Conservation (phyloP, 2,888 invertebrate genomes). For the Orgyia antiqua region DNA sequence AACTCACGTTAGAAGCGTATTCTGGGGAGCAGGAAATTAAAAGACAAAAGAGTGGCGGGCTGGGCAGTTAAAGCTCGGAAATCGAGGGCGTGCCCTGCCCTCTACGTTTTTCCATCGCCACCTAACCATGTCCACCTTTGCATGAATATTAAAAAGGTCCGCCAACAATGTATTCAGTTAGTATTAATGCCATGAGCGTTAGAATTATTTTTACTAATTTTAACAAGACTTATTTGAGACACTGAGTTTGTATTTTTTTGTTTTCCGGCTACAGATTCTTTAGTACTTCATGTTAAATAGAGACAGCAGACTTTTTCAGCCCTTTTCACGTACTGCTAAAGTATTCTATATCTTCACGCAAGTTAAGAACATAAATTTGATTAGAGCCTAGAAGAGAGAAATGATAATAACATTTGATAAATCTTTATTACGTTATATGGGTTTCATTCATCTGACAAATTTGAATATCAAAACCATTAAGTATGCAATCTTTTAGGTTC, state of each 20-base stretch:
- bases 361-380: too few species aligned
- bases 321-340: too few species aligned
- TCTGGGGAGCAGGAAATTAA: conserved; percentile 74
- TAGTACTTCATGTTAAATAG: too few species aligned
- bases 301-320: too few species aligned
- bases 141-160: conserved; percentile 34
- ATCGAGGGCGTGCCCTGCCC: conserved; percentile 56
- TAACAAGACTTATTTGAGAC: too few species aligned
- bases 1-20: conserved; percentile 67
- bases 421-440: too few species aligned
- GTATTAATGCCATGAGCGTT: too few species aligned
- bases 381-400: too few species aligned
- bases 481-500: conserved; percentile 42
- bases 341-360: too few species aligned
- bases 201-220: conserved; percentile 2
- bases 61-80: conserved; percentile 68
- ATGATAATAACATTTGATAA: too few species aligned
- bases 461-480: conserved; percentile 21
- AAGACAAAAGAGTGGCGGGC: conserved; percentile 73
- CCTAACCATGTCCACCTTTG: conserved; percentile 45
- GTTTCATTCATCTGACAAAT: conserved; percentile 11
- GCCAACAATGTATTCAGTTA: conserved; percentile 14
- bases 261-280: too few species aligned
- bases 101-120: conserved; percentile 47
- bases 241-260: too few species aligned